Conservation (phyloP, 2,888 invertebrate species). For the Phytoseiulus persimilis region DNA sequence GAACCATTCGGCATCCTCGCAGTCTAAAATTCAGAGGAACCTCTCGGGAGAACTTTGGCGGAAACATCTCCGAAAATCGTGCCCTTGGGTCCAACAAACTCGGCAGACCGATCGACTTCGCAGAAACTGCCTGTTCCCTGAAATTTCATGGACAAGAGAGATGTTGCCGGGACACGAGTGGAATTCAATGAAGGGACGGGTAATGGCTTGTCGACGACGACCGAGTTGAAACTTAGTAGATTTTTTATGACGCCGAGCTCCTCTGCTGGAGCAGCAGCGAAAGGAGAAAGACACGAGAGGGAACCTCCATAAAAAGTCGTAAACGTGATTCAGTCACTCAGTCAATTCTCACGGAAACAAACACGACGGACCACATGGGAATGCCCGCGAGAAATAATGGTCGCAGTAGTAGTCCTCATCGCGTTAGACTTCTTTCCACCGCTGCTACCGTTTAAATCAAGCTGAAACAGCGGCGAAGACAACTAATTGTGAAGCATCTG, state of each 20-base stretch:
- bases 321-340: not conserved
- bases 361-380: not conserved
- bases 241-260: not conserved
- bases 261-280: not conserved
- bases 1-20: not conserved
- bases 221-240: not conserved
- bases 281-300: not conserved
- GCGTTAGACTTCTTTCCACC: not conserved
- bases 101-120: not conserved
- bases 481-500: not conserved
- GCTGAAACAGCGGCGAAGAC: not conserved
- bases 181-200: not conserved
- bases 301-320: constrained; percentile 5
- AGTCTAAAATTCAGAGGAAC: not conserved
- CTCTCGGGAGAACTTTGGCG: not conserved
- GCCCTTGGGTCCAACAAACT: not conserved
- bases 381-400: not conserved
- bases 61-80: not conserved
- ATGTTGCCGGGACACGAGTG: not conserved
- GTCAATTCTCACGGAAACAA: not conserved
- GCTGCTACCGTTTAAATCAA: not conserved
- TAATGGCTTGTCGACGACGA: not conserved
- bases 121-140: not conserved
- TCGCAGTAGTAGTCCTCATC: not conserved
- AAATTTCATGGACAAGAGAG: not conserved